Base-by-base conservation (phyloP, 2,113 vertebrate species). In the Pontoporia blainvillei region DNA sequence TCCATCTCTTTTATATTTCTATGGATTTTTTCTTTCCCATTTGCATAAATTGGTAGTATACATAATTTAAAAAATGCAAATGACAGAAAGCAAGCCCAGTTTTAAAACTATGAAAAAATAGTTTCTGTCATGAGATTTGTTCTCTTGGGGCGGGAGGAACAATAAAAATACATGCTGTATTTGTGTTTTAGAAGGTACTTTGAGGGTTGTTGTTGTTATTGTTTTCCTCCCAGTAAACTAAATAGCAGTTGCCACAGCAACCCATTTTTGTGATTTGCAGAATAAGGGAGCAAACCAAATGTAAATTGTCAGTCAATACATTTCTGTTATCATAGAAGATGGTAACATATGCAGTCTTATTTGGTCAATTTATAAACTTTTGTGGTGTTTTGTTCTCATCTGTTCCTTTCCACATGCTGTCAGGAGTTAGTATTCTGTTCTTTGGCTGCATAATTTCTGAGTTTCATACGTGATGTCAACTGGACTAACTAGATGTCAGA, bases 231-330 rank as follows among this genome's bases (percentile, higher is more conserved):
- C 89, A 96, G 95, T 93, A 97, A 98, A 97, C 93, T 90, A 96
- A 97, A 96, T 86, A 97, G 97, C 92, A 93, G 98, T 98, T 98
- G 96, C 98, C 97, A 98, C 73, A 98, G 98, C 96, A 99, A 98
- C 98, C 91, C 93, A 90, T 98, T 98, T 97, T 91, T 98, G 90
- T 98, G 96, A 97, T 97, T 98, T 98, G 52, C 89, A 96, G 96
- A 96, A 97, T 96, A 98, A 96, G 59, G 95, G 97, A 98, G 97
- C 97, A 98, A 98, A 98, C 90, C 94, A 95, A 96, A 96, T 97
- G 79, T 95, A 98, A 98, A 98, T 94, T 96, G 79, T 92, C 95
- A 97, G 71, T 91, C 94, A 94, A n/a, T 95, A 92, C 86, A 62
- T 91, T 94, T 69, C 76, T 95, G 79, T 91, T 96, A 89, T 96